Evolutionary conservation across 2,797 vertebrate species (phyloP).

Genomic region (Karalla daura): DNA sequence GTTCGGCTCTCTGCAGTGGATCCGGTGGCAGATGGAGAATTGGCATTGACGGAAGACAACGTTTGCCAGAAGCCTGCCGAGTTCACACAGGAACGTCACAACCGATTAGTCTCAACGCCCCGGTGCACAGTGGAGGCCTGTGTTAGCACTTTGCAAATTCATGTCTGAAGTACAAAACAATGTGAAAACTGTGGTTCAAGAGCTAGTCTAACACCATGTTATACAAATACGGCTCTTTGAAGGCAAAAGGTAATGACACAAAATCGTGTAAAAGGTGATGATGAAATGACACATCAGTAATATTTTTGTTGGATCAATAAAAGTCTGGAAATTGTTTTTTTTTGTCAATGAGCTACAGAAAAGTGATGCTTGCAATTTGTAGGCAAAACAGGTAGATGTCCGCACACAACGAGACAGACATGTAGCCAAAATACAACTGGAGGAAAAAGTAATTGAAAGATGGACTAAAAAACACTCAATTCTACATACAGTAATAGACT

Average conservation of each 20-base stretch:
- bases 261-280: not conserved
- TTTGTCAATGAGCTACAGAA: not conserved
- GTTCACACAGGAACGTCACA: slow-evolving; percentile 60
- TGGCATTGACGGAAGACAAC: slow-evolving; percentile 29
- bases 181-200: slow-evolving; percentile 7
- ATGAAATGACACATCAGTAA: not conserved
- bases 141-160: slow-evolving; percentile 55
- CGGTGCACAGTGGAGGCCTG: slow-evolving; percentile 59
- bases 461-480: not conserved
- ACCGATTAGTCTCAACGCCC: slow-evolving; percentile 60
- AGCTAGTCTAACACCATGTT: not conserved
- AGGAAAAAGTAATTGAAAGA: not conserved
- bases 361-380: not conserved
- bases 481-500: too few relatives aligned
- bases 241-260: not conserved
- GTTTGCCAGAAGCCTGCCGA: slow-evolving; percentile 71
- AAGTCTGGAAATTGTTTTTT: not conserved
- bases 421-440: not conserved
- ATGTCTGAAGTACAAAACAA: slow-evolving; percentile 30
- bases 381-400: not conserved
- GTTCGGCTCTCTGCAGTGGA: slow-evolving; percentile 39
- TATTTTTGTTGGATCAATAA: not conserved
- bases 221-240: not conserved
- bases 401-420: not conserved
- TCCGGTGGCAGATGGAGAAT: slow-evolving; percentile 80